phyloP scores from a whole-genome alignment of 64 coral and sea anemone species.

The Porites australiensis region DNA sequence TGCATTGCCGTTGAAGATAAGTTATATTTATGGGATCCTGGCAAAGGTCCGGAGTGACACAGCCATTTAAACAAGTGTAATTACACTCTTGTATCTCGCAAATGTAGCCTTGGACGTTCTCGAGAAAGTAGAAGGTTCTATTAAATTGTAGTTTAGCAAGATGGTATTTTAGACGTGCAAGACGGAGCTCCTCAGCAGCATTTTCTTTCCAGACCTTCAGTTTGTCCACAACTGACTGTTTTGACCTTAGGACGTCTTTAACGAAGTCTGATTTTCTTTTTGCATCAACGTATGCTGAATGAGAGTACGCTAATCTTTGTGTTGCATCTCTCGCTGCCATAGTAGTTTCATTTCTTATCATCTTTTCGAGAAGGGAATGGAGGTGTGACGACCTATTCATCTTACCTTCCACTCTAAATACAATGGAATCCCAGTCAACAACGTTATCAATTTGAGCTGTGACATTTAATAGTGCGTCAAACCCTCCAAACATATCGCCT shows the following conservation, averaged over 20 bases:
- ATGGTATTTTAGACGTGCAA: not conserved
- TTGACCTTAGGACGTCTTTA: not conserved
- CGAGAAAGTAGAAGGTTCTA: not conserved
- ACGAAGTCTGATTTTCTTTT: not conserved
- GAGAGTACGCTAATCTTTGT: not conserved
- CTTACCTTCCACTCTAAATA: not conserved
- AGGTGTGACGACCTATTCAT: conserved; percentile 2
- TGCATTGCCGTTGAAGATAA: not conserved
- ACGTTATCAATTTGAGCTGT: not conserved
- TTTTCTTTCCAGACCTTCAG: not conserved
- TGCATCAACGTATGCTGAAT: not conserved
- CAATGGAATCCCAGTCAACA: not conserved
- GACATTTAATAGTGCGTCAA: not conserved
- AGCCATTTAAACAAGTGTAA: conserved; percentile 27
- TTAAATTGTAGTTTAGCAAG: not conserved
- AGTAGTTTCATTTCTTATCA: not conserved
- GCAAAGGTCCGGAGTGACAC: not conserved
- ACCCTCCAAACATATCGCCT: not conserved
- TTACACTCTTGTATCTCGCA: conserved; percentile 26
- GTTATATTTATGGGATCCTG: conserved; percentile 9
- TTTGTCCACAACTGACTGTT: not conserved
- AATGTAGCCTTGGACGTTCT: not conserved
- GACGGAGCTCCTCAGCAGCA: not conserved
- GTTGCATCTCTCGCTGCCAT: not conserved
- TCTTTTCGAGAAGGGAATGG: not conserved